Conservation (phyloP, 2,888 invertebrate species). For the Drepana falcataria region DNA sequence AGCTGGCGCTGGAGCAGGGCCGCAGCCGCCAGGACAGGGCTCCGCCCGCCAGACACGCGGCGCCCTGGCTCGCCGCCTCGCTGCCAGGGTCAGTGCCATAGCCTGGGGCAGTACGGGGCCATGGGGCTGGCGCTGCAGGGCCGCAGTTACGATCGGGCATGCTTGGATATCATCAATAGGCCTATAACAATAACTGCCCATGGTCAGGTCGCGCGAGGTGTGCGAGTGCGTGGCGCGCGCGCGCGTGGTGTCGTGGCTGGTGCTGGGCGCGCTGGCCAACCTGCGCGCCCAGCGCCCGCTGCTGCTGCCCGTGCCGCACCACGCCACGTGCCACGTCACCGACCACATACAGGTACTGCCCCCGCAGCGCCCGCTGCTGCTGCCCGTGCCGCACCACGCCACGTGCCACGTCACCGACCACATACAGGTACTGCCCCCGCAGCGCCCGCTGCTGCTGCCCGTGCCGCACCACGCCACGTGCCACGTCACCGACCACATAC, state of each 20-base stretch:
- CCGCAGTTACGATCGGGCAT: too few species aligned
- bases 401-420: slow-evolving; percentile 81
- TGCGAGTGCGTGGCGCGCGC: slow-evolving; percentile 97
- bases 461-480: slow-evolving; percentile 73
- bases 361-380: too few species aligned
- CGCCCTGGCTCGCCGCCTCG: slow-evolving; percentile 89
- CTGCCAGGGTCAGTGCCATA: slow-evolving; percentile 44
- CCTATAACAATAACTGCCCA: too few species aligned
- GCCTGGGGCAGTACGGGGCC: too few species aligned
- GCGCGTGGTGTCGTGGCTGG: slow-evolving; percentile 95
- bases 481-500: slow-evolving; percentile 96
- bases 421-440: too few species aligned
- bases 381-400: background rate
- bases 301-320: slow-evolving; percentile 95
- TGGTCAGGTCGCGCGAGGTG: slow-evolving; percentile 89
- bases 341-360: slow-evolving; percentile 91
- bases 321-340: slow-evolving; percentile 96
- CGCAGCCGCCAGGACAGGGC: slow-evolving; percentile 80
- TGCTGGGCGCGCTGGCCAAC: slow-evolving; percentile 96
- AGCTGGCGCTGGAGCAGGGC: slow-evolving; percentile 92
- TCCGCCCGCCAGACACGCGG: slow-evolving; percentile 41
- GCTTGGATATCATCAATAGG: too few species aligned
- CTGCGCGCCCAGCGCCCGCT: slow-evolving; percentile 78
- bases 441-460: too few species aligned
- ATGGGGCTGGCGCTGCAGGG: too few species aligned